These are phyloP conservation scores for Himalopsyche kuldschensis DNA, from an alignment of 2,888 invertebrate genomes.

Conservation along the genomic window DNA sequence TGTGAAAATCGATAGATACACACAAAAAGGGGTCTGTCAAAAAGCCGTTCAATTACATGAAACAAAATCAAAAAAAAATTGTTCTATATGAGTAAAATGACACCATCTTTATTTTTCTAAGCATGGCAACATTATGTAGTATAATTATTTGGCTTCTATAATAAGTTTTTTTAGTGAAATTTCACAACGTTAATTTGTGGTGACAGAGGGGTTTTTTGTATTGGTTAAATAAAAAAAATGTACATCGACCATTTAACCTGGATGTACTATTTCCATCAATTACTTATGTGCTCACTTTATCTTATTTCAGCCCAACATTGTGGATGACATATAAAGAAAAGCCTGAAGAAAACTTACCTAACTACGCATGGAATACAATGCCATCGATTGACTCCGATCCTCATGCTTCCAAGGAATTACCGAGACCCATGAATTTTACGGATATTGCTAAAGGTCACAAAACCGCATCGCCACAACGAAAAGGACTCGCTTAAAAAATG, in stretches of 20 bases:
- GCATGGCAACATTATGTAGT: too few relatives aligned
- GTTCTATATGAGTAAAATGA: too few relatives aligned
- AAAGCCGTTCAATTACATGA: too few relatives aligned
- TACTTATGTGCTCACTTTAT: not conserved
- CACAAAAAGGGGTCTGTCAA: too few relatives aligned
- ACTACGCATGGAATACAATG: conserved; percentile 46
- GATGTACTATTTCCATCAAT: not conserved
- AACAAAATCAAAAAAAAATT: too few relatives aligned
- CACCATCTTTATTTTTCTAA: too few relatives aligned
- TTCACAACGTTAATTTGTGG: too few relatives aligned
- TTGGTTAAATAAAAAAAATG: not conserved
- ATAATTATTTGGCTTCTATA: too few relatives aligned
- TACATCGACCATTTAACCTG: not conserved
- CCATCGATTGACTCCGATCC: conserved; percentile 52
- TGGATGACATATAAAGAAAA: conserved; percentile 57
- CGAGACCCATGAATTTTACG: conserved; percentile 47
- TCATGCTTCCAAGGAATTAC: conserved; percentile 52
- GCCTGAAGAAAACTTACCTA: conserved; percentile 44
- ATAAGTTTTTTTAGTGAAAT: too few relatives aligned
- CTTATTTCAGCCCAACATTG: conserved; percentile 50
- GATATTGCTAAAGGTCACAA: not conserved
- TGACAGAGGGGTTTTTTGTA: too few relatives aligned
- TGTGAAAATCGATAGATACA: too few relatives aligned
- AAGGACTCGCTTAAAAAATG: not conserved
- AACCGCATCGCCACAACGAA: not conserved